phyloP scores from a whole-genome alignment of 2,888 invertebrate species.

The Tanypteryx hageni region DNA sequence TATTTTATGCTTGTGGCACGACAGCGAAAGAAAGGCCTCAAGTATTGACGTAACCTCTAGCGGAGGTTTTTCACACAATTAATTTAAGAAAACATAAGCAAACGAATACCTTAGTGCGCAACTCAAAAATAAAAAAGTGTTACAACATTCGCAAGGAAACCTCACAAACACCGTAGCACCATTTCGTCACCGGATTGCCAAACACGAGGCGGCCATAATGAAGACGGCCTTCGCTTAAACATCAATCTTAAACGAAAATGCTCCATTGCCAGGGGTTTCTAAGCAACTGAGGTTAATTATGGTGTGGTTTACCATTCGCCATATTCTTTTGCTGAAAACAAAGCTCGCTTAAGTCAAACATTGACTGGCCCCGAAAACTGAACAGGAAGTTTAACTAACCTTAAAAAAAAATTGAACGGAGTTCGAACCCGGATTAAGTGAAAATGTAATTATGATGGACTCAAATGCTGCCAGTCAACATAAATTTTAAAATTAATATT shows the following conservation, averaged over 20 bases:
- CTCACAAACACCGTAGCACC: neutral
- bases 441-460: too few species aligned
- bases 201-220: neutral
- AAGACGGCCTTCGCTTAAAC: neutral
- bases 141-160: neutral
- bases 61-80: neutral
- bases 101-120: neutral
- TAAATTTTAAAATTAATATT: too few species aligned
- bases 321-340: too few species aligned
- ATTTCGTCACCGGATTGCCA: constrained; percentile 14
- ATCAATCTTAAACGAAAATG: neutral
- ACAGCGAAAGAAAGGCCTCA: too few species aligned
- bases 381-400: too few species aligned
- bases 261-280: neutral
- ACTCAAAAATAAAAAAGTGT: neutral
- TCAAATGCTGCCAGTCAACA: too few species aligned
- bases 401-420: too few species aligned
- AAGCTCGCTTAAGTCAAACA: too few species aligned
- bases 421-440: too few species aligned
- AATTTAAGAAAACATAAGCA: neutral
- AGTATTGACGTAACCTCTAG: neutral
- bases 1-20: too few species aligned
- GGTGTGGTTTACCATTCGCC: neutral
- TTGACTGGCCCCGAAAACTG: too few species aligned
- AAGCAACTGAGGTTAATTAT: neutral